Base-by-base conservation (phyloP, 2,888 invertebrate genomes). In the Pachliopta kotzebuea region DNA sequence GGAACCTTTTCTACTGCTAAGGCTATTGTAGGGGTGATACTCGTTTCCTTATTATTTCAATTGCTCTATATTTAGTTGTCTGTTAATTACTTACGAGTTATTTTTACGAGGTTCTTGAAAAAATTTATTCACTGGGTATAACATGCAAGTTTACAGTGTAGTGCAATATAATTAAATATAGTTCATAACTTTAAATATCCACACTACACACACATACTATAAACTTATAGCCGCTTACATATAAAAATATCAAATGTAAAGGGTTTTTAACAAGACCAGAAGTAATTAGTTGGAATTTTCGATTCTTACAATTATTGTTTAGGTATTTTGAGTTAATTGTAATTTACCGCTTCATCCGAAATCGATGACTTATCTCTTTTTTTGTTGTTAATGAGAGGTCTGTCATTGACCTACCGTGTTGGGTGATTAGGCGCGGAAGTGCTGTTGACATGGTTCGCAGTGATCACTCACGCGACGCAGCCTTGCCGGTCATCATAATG, bases 381-480 rank as follows among this genome's bases (percentile, higher is more conserved):
- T 45, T 45, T 45, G 45, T 45, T 4, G n/a, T 45, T 45, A 45
- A 45, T 45, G 45, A 21, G 7, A n/a, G 29, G 64, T 57, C 74
- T 74, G 74, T 76, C 77, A 78, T 77, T 77, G 77, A 78, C 77
- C 76, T 59, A 70, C 69, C 76, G 72, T 79, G 75, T 21, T 77
- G 77, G 76, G 69, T 79, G 80, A 84, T 86, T 85, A 80, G 82
- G 76, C 75, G 78, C 79, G 82, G 79, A 79, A 84, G 83, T 81
- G 80, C 73, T 76, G 80, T 76, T 85, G 86, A 85, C 88, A 86
- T 78, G 83, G 84, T 84, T 85, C 82, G 80, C 84, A 80, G 82
- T 84, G 80, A 84, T 82, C 85, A 83, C 79, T 86, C 84, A 84
- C 86, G 86, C 85, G 83, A 77, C 74, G 79, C 79, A 84, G 81